Base-by-base conservation (phyloP, 2,888 invertebrate species). In the Drosophila borborema region DNA sequence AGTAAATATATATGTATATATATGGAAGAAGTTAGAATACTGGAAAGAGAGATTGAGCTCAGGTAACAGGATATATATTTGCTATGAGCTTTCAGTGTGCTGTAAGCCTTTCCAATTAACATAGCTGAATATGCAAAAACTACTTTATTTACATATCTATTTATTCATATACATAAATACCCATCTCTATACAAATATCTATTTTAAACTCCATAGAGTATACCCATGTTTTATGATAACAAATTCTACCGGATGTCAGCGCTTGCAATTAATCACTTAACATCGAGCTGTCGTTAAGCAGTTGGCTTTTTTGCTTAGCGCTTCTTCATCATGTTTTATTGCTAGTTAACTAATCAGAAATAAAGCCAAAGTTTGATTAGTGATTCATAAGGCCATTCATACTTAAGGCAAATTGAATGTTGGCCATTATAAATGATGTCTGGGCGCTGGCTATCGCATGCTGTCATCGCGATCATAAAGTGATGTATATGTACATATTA, bases 381-480 rank as follows among this genome's bases (percentile, higher is more conserved):
- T 31, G 45, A 64, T 64, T 38, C 51, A 38, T 14, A 64, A 31
- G 38, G 45, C 31, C 51, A 45, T 48, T 46, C 40, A 48, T 56
- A 41, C 54, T 31, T 34, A 34, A 14, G 31, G 36, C 4, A 34
- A 36, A 41, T 41, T 68, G 18, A 40, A 34, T 56, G 14, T 48
- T 14, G 58, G 34, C 16, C 48, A 16, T 68, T 36, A 67, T 58
- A 58, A 67, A 68, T 67, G 34, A 41, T 67, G 58, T 58, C 23
- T 20, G 16, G 5, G 49, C 49, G 16, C 7, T 7, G 28, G 68
- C 59, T 69, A 69, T 69, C 68, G 51, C 1, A 3, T 16, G 71
- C 63, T 71, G 70, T 70, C 70, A 70, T 62, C 71, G 38, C 54
- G 38, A 71, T 63, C 63, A 58, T 53, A 72, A 71, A 71, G 23